Percentiles rank a stretch among this genome's conserved stretches.
These are phyloP conservation scores for Drosophila algonquin DNA, from an alignment of 2,888 invertebrate species.

Conservation along the genomic window DNA sequence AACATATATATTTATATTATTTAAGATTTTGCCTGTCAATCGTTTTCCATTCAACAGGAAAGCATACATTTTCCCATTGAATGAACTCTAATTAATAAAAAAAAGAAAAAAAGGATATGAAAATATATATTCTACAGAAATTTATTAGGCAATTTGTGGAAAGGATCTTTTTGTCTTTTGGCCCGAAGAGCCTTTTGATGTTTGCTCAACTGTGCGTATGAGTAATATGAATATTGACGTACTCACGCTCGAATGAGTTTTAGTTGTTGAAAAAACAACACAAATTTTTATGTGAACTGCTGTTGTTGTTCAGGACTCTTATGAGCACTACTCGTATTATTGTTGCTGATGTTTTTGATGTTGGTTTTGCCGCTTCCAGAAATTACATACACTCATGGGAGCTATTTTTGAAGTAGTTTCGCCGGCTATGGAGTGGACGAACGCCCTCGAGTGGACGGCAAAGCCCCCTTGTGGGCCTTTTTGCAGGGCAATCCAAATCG, in stretches of 20 bases:
- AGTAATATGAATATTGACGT: slow-evolving; percentile 55
- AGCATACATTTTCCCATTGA: slow-evolving; percentile 6
- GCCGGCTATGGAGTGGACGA: slow-evolving; percentile 1
- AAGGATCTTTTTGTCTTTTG: slow-evolving; percentile 14
- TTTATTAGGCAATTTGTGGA: slow-evolving; percentile 9
- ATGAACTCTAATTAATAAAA: slow-evolving; percentile 22
- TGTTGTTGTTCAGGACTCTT: slow-evolving; percentile 16
- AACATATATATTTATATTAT: not conserved
- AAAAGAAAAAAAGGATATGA: not conserved
- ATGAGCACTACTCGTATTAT: slow-evolving; percentile 22
- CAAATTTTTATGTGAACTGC: slow-evolving; percentile 44
- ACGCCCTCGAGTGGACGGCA: slow-evolving; percentile 41
- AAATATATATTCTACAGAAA: not conserved
- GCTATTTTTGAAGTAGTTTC: slow-evolving; percentile 58
- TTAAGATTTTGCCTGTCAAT: not conserved
- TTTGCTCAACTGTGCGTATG: slow-evolving; percentile 63
- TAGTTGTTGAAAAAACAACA: slow-evolving; percentile 54
- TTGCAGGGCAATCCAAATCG: slow-evolving; percentile 47
- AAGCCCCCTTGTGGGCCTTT: slow-evolving; percentile 52
- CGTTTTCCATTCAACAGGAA: slow-evolving; percentile 5
- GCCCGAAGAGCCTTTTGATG: slow-evolving; percentile 17
- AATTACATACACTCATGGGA: slow-evolving; percentile 43
- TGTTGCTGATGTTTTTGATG: slow-evolving; percentile 19
- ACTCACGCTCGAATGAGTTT: slow-evolving; percentile 55
- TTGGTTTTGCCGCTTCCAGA: slow-evolving; percentile 41